A percentile compares a stretch with the other conserved stretches of the same genome.
phyloP scores from a whole-genome alignment of 2,888 invertebrate genomes.

The Formica aserva region DNA sequence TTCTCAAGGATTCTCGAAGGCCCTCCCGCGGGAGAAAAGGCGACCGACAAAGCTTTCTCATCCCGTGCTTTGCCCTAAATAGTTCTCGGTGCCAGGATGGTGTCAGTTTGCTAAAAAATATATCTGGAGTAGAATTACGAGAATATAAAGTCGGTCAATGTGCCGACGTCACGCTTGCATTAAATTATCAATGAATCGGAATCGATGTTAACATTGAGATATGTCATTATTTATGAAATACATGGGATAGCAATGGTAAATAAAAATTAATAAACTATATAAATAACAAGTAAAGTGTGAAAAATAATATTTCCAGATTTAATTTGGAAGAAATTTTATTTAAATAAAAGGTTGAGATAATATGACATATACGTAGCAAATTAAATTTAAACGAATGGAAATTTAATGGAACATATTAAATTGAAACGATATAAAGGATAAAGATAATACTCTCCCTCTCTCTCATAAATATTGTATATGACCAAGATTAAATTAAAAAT shows the following conservation, averaged over 20 bases:
- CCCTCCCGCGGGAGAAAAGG: constrained; percentile 64
- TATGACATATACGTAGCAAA: background rate
- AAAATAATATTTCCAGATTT: background rate
- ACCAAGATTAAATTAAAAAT: background rate
- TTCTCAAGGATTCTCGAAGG: constrained; percentile 71
- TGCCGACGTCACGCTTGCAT: constrained; percentile 4
- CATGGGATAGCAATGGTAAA: too few relatives aligned
- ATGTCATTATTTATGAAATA: background rate
- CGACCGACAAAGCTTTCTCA: constrained; percentile 61
- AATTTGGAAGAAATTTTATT: background rate
- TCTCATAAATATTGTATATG: background rate
- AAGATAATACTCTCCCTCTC: background rate
- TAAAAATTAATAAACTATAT: background rate
- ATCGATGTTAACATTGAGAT: background rate
- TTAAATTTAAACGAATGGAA: background rate
- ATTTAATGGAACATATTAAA: background rate
- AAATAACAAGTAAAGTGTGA: background rate
- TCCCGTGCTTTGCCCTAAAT: constrained; percentile 64
- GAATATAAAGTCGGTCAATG: constrained; percentile 48
- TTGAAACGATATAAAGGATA: background rate
- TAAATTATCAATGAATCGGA: background rate
- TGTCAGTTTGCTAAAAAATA: constrained; percentile 43
- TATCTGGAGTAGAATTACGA: constrained; percentile 43
- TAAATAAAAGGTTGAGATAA: background rate
- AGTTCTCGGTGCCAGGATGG: constrained; percentile 40